These are phyloP conservation scores for Apteryx owenii DNA, from an alignment of 2,113 vertebrate species.

Conservation along the genomic window DNA sequence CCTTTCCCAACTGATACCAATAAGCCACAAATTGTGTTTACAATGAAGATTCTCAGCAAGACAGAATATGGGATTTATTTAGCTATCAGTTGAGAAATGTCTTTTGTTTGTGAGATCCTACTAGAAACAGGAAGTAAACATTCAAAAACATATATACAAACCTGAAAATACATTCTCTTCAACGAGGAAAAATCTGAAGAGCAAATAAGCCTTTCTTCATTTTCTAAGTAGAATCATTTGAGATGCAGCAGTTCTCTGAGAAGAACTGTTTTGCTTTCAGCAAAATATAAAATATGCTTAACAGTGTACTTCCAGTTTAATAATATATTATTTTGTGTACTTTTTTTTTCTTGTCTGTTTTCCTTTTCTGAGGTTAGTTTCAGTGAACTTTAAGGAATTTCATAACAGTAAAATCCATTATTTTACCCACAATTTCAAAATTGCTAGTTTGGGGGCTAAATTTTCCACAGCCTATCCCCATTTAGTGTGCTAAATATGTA, in stretches of 20 bases:
- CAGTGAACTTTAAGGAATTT: not conserved
- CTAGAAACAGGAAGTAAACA: constrained; percentile 59
- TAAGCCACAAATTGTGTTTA: constrained; percentile 42
- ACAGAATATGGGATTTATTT: constrained; percentile 42
- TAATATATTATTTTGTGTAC: not conserved
- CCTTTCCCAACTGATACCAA: constrained; percentile 18
- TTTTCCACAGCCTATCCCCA: not conserved
- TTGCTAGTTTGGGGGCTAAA: not conserved
- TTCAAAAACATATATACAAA: constrained; percentile 59
- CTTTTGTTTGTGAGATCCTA: constrained; percentile 52
- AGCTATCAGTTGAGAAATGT: constrained; percentile 62
- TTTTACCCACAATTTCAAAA: not conserved
- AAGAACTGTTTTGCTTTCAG: constrained; percentile 25
- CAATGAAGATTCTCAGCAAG: constrained; percentile 4
- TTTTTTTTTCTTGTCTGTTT: not conserved
- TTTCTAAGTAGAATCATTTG: constrained; percentile 16
- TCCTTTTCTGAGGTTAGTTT: constrained; percentile 13
- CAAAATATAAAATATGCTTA: constrained; percentile 35
- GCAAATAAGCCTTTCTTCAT: constrained; percentile 31
- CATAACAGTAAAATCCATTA: not conserved
- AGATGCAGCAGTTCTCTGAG: constrained; percentile 10
- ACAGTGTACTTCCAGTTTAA: constrained; percentile 12
- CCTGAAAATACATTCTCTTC: constrained; percentile 58
- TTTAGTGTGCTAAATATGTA: not conserved
- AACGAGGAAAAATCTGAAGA: constrained; percentile 32